Base-by-base conservation (phyloP, 2,888 invertebrate genomes). In the Cacoxenus indagator region DNA sequence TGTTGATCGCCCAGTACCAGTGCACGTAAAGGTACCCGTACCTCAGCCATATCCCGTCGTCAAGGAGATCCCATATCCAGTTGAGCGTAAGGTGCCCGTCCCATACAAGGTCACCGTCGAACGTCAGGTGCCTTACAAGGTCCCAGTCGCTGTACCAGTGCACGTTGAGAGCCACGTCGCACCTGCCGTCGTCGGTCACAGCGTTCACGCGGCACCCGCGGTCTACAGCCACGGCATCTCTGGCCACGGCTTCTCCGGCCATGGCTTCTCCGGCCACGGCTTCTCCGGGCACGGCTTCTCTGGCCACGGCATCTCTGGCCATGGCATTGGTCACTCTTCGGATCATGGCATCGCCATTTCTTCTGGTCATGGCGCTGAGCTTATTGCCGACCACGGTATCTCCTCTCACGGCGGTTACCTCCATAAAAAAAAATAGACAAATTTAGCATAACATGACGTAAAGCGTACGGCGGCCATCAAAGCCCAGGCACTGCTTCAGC, bases 11-110 rank as follows among this genome's bases (percentile, higher is more conserved):
- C 90, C 91, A 77, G 91, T 93, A 24, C 92, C 93, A 87, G 91
- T 93, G 46, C 92, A 89, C 89, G 91, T 92, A 70, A 93, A 93
- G 87, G 93, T 93, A 73, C 92, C 91, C 81, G 92, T 92, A 17
- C 92, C 92, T 77, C 92, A 91, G 87, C 93, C 92, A 77, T 93
- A 92, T 89, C 93, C 93, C 67, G 91, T 92, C 1, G 85, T 89
- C 73, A 88, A 90, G 55, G 90, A 90, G 48, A 69, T 81, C 27
- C 93, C 92, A 2, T 92, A 92, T 82, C 92, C 93, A 29, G 93
- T 94, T 0, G 90, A 91, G 67, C 92, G 92, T 73, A 91, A 90
- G 76, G 90, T 93, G 2, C 93, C 92, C 65, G 91, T 91, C 82
- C 90, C 92, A 72, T 93, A 93, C 1, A 78, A 80, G 72, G 78